phyloP scores from a whole-genome alignment of 2,113 vertebrate species.

The Microtus pennsylvanicus region DNA sequence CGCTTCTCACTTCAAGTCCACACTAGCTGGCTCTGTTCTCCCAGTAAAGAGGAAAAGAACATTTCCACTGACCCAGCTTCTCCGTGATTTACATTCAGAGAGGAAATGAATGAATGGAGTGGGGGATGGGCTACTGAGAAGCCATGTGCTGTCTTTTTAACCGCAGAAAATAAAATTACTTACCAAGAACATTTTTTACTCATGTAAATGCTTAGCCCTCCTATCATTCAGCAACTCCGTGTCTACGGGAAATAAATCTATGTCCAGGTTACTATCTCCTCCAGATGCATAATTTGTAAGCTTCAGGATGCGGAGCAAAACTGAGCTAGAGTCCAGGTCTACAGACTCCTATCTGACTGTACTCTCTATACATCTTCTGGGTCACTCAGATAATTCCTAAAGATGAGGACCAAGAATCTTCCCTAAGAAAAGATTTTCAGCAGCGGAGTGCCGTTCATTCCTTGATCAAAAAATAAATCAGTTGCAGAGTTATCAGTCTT shows the following conservation, averaged over 20 bases:
- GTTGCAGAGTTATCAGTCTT: neutral
- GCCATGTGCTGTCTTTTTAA: constrained; percentile 8
- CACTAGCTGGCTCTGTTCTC: neutral
- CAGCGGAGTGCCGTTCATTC: neutral
- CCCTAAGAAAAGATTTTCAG: neutral
- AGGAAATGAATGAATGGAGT: constrained; percentile 61
- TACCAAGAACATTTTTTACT: constrained; percentile 58
- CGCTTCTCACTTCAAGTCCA: neutral
- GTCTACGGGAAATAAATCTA: constrained; percentile 70
- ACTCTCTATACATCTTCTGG: neutral
- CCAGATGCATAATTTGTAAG: neutral
- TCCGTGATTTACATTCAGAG: constrained; percentile 76
- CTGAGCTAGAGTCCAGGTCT: neutral
- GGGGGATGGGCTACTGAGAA: constrained; percentile 47
- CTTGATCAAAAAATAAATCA: neutral
- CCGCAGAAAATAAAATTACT: constrained; percentile 54
- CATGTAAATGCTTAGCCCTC: neutral
- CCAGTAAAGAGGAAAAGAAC: constrained; percentile 59
- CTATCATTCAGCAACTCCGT: neutral
- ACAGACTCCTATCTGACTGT: neutral
- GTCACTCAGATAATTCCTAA: neutral
- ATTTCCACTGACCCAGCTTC: constrained; percentile 59
- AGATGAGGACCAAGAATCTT: neutral
- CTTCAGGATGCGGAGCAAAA: constrained; percentile 5
- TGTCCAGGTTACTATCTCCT: constrained; percentile 38